phyloP scores from a whole-genome alignment of 2,113 vertebrate species.

The Sander vitreus region DNA sequence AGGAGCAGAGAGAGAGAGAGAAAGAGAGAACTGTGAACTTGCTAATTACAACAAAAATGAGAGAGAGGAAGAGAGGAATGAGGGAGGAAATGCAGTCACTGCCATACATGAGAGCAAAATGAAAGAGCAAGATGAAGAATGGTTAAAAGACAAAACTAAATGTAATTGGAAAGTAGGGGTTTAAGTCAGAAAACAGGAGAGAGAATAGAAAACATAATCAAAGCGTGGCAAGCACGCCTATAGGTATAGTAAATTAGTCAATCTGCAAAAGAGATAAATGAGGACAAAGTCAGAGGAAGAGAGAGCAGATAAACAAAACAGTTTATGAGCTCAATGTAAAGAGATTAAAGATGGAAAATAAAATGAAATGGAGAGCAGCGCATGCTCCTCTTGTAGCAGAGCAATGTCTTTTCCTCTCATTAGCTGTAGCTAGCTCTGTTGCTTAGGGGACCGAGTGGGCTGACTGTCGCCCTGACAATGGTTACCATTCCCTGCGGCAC shows the following conservation, averaged over 20 bases:
- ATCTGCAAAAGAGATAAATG: slow-evolving; percentile 31
- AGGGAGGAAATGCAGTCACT: slow-evolving; percentile 6
- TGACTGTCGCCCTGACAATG: slow-evolving; percentile 55
- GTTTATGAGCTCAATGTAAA: slow-evolving; percentile 28
- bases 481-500: slow-evolving; percentile 61
- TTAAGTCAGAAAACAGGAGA: slow-evolving; percentile 21
- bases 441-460: slow-evolving; percentile 65
- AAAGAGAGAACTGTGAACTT: slow-evolving; percentile 44
- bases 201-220: slow-evolving; percentile 53
- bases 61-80: slow-evolving; percentile 16
- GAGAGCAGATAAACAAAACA: slow-evolving; percentile 37
- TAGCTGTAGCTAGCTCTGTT: slow-evolving; percentile 68
- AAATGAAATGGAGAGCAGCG: slow-evolving; percentile 35
- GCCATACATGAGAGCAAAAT: slow-evolving; percentile 51
- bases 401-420: slow-evolving; percentile 65
- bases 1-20: background rate
- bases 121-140: slow-evolving; percentile 43
- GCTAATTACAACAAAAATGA: slow-evolving; percentile 50
- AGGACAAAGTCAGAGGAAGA: slow-evolving; percentile 15
- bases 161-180: slow-evolving; percentile 50
- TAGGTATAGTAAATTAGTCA: slow-evolving; percentile 48
- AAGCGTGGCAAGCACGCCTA: slow-evolving; percentile 19
- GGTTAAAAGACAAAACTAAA: slow-evolving; percentile 55
- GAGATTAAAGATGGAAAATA: slow-evolving; percentile 34
- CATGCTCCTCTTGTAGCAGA: slow-evolving; percentile 49